phyloP scores from a whole-genome alignment of 2,888 invertebrate genomes.

The Himalopsyche kuldschensis region DNA sequence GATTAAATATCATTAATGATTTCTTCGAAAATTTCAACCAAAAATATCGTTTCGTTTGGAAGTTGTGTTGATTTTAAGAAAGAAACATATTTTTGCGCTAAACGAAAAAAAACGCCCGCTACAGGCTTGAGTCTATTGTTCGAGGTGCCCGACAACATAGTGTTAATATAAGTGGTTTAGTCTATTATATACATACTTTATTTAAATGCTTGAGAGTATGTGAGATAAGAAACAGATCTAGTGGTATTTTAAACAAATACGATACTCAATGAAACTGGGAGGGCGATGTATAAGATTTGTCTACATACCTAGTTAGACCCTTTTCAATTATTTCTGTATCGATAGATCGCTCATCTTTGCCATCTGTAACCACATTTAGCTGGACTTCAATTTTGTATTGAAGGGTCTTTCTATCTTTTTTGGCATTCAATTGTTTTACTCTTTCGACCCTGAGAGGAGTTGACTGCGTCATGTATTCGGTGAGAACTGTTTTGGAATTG shows the following conservation, averaged over 20 bases:
- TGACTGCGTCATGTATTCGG: not conserved
- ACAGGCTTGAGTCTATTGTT: not conserved
- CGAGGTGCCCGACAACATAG: not conserved
- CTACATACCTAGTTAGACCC: not conserved
- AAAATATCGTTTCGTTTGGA: too few relatives aligned
- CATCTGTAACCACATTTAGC: not conserved
- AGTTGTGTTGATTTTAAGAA: too few relatives aligned
- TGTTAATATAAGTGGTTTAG: too few relatives aligned
- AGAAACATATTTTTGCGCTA: too few relatives aligned
- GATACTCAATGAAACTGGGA: not conserved
- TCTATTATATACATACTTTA: too few relatives aligned
- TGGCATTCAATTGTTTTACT: not conserved
- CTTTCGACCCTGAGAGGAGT: conserved; percentile 36
- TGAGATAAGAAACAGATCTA: too few relatives aligned
- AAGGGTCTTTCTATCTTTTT: conserved; percentile 40
- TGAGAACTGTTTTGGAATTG: not conserved
- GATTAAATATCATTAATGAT: too few relatives aligned
- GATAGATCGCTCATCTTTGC: conserved; percentile 41
- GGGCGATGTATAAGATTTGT: not conserved
- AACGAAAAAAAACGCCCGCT: not conserved
- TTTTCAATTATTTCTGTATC: conserved; percentile 34
- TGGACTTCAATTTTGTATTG: not conserved
- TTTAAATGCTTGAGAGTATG: too few relatives aligned
- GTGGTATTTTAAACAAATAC: too few relatives aligned
- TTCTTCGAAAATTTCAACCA: too few relatives aligned